Conservation (phyloP, 2,113 vertebrate species). For the Carassius gibelio region DNA sequence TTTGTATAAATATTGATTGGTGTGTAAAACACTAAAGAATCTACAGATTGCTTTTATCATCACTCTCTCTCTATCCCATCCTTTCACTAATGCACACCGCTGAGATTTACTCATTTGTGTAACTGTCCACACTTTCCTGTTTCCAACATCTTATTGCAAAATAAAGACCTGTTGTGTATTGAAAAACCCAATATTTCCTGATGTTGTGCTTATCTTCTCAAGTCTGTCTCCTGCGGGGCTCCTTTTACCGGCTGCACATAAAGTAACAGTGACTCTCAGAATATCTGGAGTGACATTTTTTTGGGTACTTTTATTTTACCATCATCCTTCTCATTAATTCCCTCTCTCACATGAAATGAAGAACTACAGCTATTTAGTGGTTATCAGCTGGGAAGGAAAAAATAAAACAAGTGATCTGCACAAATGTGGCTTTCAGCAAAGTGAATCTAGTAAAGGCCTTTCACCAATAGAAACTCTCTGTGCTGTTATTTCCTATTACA, state of each 20-base stretch:
- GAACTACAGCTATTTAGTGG: background rate
- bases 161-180: background rate
- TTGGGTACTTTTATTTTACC: background rate
- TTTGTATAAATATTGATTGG: constrained; percentile 28
- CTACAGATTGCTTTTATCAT: constrained; percentile 7
- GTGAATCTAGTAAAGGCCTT: constrained; percentile 37
- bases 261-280: background rate
- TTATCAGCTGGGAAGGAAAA: background rate
- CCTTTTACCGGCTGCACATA: background rate
- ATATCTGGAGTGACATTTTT: background rate
- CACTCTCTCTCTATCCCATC: background rate
- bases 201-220: constrained; percentile 19
- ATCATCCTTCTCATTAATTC: background rate
- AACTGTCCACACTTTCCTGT: constrained; percentile 6
- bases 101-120: background rate
- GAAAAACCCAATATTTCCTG: background rate
- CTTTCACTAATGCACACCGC: background rate
- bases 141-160: background rate
- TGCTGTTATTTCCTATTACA: constrained; percentile 72
- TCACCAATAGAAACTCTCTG: constrained; percentile 45
- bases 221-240: background rate
- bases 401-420: background rate
- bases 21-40: background rate
- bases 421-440: constrained; percentile 6
- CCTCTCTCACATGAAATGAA: background rate